Evolutionary conservation across 2,797 vertebrate species (phyloP).

Genomic region (Gallinago solitaria): DNA sequence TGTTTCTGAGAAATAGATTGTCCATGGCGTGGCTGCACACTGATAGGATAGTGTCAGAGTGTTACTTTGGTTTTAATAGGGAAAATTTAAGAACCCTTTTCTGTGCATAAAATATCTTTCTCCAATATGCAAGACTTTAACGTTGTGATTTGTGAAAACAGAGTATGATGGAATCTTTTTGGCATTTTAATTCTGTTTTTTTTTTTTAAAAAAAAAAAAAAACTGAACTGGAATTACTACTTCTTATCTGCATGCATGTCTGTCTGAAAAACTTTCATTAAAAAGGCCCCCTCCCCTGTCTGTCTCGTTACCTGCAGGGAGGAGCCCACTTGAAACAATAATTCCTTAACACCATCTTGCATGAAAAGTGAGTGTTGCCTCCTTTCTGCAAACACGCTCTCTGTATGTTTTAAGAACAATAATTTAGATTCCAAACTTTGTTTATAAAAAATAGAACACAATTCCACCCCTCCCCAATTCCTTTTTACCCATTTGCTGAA

Average conservation of each 20-base stretch:
- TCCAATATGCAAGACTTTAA: not conserved
- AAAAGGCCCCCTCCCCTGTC: not conserved
- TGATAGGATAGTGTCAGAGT: constrained; percentile 1
- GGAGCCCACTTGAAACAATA: not conserved
- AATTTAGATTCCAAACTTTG: not conserved
- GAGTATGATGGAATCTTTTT: not conserved
- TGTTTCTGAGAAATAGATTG: constrained; percentile 42
- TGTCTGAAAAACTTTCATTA: not conserved
- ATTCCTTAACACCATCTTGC: not conserved
- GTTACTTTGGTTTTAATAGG: not conserved
- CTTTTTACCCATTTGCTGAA: not conserved
- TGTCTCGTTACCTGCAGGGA: not conserved
- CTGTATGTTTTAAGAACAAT: not conserved
- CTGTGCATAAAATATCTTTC: not conserved
- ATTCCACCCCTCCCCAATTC: not conserved
- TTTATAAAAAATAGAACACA: not conserved
- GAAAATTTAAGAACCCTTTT: not conserved
- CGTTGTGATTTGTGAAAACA: not conserved
- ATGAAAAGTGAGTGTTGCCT: not conserved
- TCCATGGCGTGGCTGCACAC: not conserved
- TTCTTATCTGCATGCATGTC: not conserved
- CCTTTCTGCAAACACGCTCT: not conserved
- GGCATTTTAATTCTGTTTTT: not conserved
- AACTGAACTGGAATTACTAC: not conserved
- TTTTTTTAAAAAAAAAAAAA: not conserved